Base-by-base conservation (phyloP, 2,113 vertebrate genomes). In the Campylomormyrus numenius region DNA sequence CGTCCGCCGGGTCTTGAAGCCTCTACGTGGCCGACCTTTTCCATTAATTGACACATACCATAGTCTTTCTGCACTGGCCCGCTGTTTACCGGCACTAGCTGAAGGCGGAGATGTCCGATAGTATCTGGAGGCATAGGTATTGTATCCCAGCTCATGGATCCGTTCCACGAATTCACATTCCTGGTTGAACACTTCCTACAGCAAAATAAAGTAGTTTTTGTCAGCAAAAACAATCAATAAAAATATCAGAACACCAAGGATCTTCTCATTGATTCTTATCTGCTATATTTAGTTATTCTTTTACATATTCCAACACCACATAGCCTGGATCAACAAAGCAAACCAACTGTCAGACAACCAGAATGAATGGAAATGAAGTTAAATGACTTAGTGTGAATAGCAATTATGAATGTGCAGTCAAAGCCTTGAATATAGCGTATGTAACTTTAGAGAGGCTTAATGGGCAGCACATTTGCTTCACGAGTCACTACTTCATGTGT, bases 161-260 rank as follows among this genome's bases (percentile, higher is more conserved):
- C 98, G 95, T 94, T 99, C 98, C 93, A 99, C 96, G 0, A 99
- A 99, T 95, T 99, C 98, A 9, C 98, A 99, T 92, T 99, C 98
- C 0, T 95, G 93, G 21, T 95, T 98, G 92, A 98, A 99, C 46
- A 84, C 95, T 89, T 98, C 98, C 98, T 99, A 94, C 0, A 83
- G 91, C 92, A 88, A 80, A 39, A 62, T 35, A 91, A 45, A 13
- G 56, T 87, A 53, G 35, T 90, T n/a, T 46, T 35, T 45, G 50
- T 89, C 80, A 87, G 74, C 74, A 80, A 39, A 42, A 80, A 13
- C 74, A 80, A 80, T 39, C 35, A 19, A 80, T 80, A 80, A 42
- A 39, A 19, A 42, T 80, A 42, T 39, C 74, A 42, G 74, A 42
- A 77, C 15, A 77, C 31, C 15, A 49, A 85, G 46, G 46, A 85